A percentile compares a stretch with the other conserved stretches of the same genome.
Conservation (phyloP, 1,140 invertebrate genomes). For the Euglossa dilemma region DNA sequence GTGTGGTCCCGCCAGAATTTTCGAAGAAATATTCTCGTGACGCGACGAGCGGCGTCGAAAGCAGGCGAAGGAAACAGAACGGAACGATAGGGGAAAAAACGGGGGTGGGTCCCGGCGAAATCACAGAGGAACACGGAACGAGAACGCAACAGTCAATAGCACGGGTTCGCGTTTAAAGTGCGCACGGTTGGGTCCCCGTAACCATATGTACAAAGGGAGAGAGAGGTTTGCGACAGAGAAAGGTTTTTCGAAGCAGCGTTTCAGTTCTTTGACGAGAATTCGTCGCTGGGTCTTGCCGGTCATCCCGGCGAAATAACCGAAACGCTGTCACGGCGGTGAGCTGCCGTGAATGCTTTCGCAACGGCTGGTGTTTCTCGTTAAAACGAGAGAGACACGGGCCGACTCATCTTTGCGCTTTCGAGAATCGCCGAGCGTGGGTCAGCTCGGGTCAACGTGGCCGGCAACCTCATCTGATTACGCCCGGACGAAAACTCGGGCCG, state of each 20-base stretch:
- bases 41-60: no score
- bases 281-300: neutral
- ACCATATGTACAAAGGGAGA: neutral
- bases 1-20: neutral
- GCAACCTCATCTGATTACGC: neutral
- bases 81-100: neutral
- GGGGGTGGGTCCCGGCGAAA: neutral
- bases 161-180: conserved; percentile 1
- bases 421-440: neutral
- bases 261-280: conserved; percentile 9
- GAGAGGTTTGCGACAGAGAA: neutral
- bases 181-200: neutral
- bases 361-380: neutral
- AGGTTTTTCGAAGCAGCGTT: neutral
- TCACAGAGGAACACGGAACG: neutral
- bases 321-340: neutral
- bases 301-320: neutral
- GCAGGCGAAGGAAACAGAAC: neutral
- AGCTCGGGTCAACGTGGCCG: neutral
- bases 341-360: neutral
- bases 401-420: conserved; percentile 4
- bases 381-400: neutral
- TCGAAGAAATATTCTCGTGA: neutral
- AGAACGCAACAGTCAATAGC: conserved; percentile 9
- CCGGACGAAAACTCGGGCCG: neutral